phyloP scores from a whole-genome alignment of 2,797 vertebrate genomes.

The Holocentrus rufus region DNA sequence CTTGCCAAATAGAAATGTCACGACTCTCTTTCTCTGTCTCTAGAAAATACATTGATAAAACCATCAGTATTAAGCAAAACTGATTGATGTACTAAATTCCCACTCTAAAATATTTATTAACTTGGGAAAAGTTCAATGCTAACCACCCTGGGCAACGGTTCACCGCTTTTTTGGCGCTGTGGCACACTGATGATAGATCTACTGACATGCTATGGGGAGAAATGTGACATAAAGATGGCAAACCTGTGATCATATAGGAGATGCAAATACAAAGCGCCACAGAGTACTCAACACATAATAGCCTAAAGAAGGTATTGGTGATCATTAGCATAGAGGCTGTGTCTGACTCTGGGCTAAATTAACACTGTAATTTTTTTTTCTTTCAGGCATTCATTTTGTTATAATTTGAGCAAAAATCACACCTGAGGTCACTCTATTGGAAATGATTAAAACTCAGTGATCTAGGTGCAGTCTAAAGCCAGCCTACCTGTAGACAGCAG shows the following conservation, averaged over 20 bases:
- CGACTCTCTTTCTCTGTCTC: constrained; percentile 78
- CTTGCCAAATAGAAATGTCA: constrained; percentile 83
- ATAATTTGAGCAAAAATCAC: constrained; percentile 9
- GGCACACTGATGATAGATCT: constrained; percentile 16
- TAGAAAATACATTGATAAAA: constrained; percentile 76
- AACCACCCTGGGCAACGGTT: constrained; percentile 41
- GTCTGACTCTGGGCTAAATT: neutral
- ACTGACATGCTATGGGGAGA: neutral
- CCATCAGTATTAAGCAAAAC: constrained; percentile 66
- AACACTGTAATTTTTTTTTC: constrained; percentile 7
- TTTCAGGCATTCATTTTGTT: constrained; percentile 28
- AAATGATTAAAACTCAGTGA: too few relatives aligned
- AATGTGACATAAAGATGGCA: constrained; percentile 8
- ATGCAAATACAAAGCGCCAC: constrained; percentile 32
- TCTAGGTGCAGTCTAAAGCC: constrained; percentile 6
- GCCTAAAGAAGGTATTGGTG: constrained; percentile 29
- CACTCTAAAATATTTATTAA: constrained; percentile 66
- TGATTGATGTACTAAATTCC: constrained; percentile 69
- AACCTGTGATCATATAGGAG: constrained; percentile 2
- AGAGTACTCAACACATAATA: constrained; percentile 43
- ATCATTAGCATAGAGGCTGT: constrained; percentile 3
- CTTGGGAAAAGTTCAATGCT: constrained; percentile 52
- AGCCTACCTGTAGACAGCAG: constrained; percentile 43
- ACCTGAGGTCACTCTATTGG: neutral
- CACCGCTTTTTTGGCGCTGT: constrained; percentile 37